A percentile compares a stretch with the other conserved stretches of the same genome.
Conservation (phyloP, 2,113 vertebrate species). For the Chionomys nivalis region DNA sequence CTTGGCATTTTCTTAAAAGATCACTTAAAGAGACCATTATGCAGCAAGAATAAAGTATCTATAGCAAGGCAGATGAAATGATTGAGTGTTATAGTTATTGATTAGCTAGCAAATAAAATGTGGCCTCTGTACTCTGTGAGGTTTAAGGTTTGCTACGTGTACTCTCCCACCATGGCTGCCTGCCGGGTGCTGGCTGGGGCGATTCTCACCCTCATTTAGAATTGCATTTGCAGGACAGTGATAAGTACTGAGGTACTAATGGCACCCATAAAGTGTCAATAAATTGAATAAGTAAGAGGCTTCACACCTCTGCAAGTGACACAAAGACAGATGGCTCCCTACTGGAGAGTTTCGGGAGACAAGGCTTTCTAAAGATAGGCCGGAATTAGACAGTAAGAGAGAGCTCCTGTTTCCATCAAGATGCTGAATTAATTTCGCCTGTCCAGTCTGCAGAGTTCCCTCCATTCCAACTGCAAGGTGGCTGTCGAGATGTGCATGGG, state of each 20-base stretch:
- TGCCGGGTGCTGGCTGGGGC: constrained; percentile 78
- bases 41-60: constrained; percentile 68
- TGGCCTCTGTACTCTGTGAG: constrained; percentile 69
- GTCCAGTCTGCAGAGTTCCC: constrained; percentile 82
- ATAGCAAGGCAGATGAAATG: constrained; percentile 73
- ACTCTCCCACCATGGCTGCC: constrained; percentile 80
- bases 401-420: constrained; percentile 83
- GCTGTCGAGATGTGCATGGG: constrained; percentile 84
- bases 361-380: constrained; percentile 87
- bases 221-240: constrained; percentile 86
- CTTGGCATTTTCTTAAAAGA: constrained; percentile 62
- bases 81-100: constrained; percentile 77
- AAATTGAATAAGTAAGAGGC: constrained; percentile 85
- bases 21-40: constrained; percentile 79
- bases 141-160: constrained; percentile 79
- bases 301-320: constrained; percentile 85
- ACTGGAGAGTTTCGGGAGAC: constrained; percentile 85
- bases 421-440: constrained; percentile 87
- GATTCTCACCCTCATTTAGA: constrained; percentile 86
- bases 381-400: constrained; percentile 87
- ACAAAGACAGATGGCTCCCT: constrained; percentile 87
- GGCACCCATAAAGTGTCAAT: constrained; percentile 87
- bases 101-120: constrained; percentile 82
- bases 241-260: constrained; percentile 87
- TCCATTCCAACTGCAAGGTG: constrained; percentile 85